A percentile compares a stretch with the other conserved stretches of the same genome.
Conservation (phyloP, 2,888 invertebrate genomes). For the Xestia ashworthii region DNA sequence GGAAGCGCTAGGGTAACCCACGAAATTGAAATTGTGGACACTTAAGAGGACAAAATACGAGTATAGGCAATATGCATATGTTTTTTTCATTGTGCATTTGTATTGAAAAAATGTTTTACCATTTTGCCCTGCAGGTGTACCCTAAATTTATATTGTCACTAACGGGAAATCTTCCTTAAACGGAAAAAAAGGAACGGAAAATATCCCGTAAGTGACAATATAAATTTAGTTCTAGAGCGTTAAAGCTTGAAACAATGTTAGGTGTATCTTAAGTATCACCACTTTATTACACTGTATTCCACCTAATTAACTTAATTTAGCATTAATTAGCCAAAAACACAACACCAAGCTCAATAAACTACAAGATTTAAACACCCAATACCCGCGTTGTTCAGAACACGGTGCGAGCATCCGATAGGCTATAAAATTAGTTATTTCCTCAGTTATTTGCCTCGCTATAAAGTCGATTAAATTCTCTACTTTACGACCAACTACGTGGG, state of each 20-base stretch:
- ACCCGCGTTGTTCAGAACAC: conserved; percentile 9
- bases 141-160: no score
- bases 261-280: not conserved
- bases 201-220: no score
- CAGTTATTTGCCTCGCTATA: conserved; percentile 63
- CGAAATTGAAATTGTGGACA: no score
- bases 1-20: no score
- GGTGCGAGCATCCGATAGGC: conserved; percentile 40
- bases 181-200: no score
- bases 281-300: not conserved
- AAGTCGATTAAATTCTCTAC: conserved; percentile 74
- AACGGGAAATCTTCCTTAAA: no score
- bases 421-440: conserved; percentile 68
- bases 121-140: not conserved
- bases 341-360: conserved; percentile 22
- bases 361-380: conserved; percentile 31
- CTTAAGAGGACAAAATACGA: no score
- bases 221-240: no score
- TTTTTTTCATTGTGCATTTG: no score
- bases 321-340: conserved; percentile 16
- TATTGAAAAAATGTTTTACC: not conserved
- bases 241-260: no score
- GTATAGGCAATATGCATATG: no score
- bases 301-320: not conserved
- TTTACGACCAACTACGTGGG: conserved; percentile 72